Conservation (phyloP, 2,888 invertebrate genomes). For the Acleris emargana region DNA sequence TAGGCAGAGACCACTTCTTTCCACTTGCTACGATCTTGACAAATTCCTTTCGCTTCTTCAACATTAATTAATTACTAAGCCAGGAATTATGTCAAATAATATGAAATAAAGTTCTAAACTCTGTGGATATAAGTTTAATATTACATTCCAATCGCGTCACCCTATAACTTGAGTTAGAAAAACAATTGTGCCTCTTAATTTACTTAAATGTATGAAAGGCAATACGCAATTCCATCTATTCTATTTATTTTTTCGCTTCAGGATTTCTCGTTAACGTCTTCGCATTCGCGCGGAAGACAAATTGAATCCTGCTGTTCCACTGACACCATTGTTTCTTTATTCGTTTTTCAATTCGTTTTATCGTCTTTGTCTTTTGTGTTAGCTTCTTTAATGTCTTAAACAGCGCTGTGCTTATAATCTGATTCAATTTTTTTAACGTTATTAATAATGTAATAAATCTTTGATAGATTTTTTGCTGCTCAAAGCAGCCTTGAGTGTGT, state of each 20-base stretch:
- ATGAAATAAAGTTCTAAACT: too few species aligned
- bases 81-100: too few species aligned
- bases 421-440: too few species aligned
- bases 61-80: too few species aligned
- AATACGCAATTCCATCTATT: slow-evolving; percentile 55
- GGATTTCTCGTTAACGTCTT: slow-evolving; percentile 9
- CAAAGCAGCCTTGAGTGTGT: too few species aligned
- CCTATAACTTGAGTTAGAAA: slow-evolving; percentile 36
- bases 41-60: too few species aligned
- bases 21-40: too few species aligned
- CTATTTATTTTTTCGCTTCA: slow-evolving; percentile 49
- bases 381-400: too few species aligned
- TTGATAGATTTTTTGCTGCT: too few species aligned
- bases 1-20: too few species aligned
- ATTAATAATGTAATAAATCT: too few species aligned
- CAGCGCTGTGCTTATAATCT: too few species aligned
- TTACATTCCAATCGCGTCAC: background rate
- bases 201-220: slow-evolving; percentile 59
- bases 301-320: slow-evolving; percentile 37
- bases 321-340: slow-evolving; percentile 11
- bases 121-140: background rate
- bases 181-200: slow-evolving; percentile 60
- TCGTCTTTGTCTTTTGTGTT: background rate
- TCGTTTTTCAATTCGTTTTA: background rate
- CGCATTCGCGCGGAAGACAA: slow-evolving; percentile 23